Evolutionary conservation across 2,888 invertebrate genomes (phyloP).

Genomic region (Athetis lepigone): DNA sequence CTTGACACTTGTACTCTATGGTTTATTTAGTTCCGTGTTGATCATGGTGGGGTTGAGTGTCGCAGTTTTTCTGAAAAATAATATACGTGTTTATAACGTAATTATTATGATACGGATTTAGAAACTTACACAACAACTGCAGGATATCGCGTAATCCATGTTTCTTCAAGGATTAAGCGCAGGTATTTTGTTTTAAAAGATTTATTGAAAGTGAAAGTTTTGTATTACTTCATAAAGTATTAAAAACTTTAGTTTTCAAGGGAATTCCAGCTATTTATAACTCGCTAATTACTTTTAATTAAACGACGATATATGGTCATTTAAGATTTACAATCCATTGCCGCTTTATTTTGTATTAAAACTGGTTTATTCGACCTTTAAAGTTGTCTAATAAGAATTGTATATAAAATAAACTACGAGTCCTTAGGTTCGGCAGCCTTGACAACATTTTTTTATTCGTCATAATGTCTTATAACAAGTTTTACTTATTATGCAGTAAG

Average conservation of each 20-base stretch:
- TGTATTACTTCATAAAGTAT: slow-evolving; percentile 22
- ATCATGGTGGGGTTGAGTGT: slow-evolving; percentile 73
- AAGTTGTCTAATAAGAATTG: slow-evolving; percentile 27
- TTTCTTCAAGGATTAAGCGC: slow-evolving; percentile 67
- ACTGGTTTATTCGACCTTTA: slow-evolving; percentile 59
- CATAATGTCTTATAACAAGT: slow-evolving; percentile 46
- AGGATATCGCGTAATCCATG: slow-evolving; percentile 73
- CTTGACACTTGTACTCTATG: slow-evolving; percentile 32
- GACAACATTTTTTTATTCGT: slow-evolving; percentile 53
- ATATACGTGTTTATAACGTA: slow-evolving; percentile 72
- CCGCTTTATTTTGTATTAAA: slow-evolving; percentile 19
- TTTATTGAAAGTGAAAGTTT: slow-evolving; percentile 81
- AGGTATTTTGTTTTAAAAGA: slow-evolving; percentile 71
- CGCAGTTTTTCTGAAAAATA: slow-evolving; percentile 69
- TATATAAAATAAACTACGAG: slow-evolving; percentile 22
- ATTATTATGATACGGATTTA: slow-evolving; percentile 74
- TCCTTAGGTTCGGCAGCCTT: slow-evolving; percentile 53
- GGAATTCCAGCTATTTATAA: slow-evolving; percentile 26
- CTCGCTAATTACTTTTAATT: slow-evolving; percentile 22
- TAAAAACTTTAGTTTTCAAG: slow-evolving; percentile 45
- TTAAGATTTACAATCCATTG: slow-evolving; percentile 18
- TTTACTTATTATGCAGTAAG: slow-evolving; percentile 24
- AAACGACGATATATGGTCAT: background rate
- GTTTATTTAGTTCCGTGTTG: slow-evolving; percentile 77
- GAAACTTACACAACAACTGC: slow-evolving; percentile 69